phyloP scores from a whole-genome alignment of 37 sponge, comb jelly and placozoan species.

The Bolinopsis microptera region DNA sequence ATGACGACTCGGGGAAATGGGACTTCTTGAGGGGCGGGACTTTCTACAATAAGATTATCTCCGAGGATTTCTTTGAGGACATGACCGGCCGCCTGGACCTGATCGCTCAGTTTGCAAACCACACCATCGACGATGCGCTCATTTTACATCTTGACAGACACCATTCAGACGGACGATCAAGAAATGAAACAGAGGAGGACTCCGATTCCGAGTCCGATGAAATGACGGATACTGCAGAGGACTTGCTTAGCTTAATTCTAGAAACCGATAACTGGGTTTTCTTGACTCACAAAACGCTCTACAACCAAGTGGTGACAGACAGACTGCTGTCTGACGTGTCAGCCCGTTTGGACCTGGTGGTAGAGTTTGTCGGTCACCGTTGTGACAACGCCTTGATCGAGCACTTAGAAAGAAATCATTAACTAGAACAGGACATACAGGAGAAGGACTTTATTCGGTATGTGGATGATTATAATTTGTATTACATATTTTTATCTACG shows the following conservation, averaged over 20 bases:
- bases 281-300: background rate
- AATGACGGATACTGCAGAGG: too few species aligned
- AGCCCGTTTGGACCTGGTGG: background rate
- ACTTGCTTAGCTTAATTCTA: too few species aligned
- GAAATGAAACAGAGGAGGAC: background rate
- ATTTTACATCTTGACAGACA: background rate
- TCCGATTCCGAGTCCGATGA: too few species aligned
- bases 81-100: background rate
- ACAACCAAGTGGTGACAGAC: background rate
- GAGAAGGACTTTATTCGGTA: too few species aligned
- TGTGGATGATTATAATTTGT: too few species aligned
- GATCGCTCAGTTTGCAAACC: background rate
- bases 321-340: background rate
- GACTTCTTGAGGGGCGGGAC: background rate
- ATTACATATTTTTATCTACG: too few species aligned
- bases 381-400: background rate
- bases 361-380: background rate
- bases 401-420: background rate
- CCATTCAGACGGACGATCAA: background rate
- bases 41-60: background rate
- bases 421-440: too few species aligned
- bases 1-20: background rate
- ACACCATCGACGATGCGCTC: background rate
- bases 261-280: background rate
- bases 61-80: background rate